phyloP scores from a whole-genome alignment of 1,140 invertebrate genomes.

The Bombus impatiens region DNA sequence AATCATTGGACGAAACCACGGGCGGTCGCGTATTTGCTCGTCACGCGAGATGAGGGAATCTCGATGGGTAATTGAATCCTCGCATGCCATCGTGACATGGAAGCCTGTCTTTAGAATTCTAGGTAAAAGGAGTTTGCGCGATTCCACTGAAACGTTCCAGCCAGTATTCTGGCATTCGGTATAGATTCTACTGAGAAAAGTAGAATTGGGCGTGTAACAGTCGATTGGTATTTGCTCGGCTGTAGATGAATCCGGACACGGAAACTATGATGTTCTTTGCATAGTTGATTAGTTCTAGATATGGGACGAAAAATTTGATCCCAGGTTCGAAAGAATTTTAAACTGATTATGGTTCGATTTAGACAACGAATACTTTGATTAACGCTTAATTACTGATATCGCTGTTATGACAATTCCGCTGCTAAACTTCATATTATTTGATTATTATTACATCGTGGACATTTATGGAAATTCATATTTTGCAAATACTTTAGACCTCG shows the following conservation, averaged over 20 bases:
- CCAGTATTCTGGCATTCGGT: background rate
- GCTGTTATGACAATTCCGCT: too few species aligned
- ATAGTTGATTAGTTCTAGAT: too few species aligned
- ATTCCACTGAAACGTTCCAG: background rate
- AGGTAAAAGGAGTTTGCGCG: background rate
- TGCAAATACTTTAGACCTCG: too few species aligned
- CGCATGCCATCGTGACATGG: background rate
- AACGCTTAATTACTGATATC: too few species aligned
- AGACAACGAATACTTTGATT: too few species aligned
- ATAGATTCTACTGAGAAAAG: background rate
- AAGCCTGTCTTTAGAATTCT: conserved; percentile 11
- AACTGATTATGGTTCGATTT: too few species aligned
- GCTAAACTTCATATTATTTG: too few species aligned
- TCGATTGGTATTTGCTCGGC: background rate
- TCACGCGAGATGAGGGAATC: background rate
- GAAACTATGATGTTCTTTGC: background rate
- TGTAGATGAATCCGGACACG: background rate
- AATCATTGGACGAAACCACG: background rate
- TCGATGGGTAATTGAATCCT: conserved; percentile 30
- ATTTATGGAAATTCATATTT: too few species aligned
- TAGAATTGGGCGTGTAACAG: background rate
- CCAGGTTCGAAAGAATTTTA: too few species aligned
- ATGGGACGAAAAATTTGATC: background rate
- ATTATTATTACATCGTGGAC: too few species aligned
- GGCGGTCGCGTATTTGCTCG: background rate